A percentile compares a stretch with the other conserved stretches of the same genome.
Evolutionary conservation across 2,888 invertebrate species (phyloP).

Genomic region (Icerya purchasi): DNA sequence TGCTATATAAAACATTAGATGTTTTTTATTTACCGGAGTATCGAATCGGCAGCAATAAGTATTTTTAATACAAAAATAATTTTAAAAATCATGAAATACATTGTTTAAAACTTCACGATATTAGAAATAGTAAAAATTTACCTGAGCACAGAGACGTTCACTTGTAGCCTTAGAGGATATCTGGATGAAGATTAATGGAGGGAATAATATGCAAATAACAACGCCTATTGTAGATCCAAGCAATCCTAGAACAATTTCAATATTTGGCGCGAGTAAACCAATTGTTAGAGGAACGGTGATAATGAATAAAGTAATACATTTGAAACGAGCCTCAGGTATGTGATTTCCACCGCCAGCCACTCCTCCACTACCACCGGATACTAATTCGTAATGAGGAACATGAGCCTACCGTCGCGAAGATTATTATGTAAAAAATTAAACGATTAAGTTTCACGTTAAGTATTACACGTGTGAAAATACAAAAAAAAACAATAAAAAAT

Average conservation of each 20-base stretch:
- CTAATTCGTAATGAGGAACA: constrained; percentile 33
- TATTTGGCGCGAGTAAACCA: constrained; percentile 76
- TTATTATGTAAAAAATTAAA: too few relatives aligned
- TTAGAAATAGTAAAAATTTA: constrained; percentile 27
- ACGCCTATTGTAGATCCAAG: constrained; percentile 91
- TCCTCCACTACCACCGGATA: too few relatives aligned
- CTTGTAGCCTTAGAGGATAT: constrained; percentile 65
- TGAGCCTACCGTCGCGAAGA: too few relatives aligned
- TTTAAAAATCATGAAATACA: too few relatives aligned
- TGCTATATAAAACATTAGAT: too few relatives aligned
- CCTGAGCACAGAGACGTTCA: constrained; percentile 63
- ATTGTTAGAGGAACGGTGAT: constrained; percentile 50
- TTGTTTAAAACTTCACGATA: too few relatives aligned
- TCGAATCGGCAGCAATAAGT: too few relatives aligned
- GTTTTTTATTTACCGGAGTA: too few relatives aligned
- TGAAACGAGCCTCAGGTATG: constrained; percentile 68
- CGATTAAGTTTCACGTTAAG: too few relatives aligned
- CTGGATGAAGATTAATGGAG: constrained; percentile 69
- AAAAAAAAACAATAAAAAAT: too few relatives aligned
- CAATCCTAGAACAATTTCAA: constrained; percentile 79
- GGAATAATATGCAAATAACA: constrained; percentile 77
- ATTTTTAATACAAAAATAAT: too few relatives aligned
- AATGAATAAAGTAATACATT: constrained; percentile 58
- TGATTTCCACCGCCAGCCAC: constrained; percentile 26
- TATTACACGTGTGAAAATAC: too few relatives aligned